Evolutionary conservation across 2,797 vertebrate species (phyloP).

Genomic region (Botia kubotai): DNA sequence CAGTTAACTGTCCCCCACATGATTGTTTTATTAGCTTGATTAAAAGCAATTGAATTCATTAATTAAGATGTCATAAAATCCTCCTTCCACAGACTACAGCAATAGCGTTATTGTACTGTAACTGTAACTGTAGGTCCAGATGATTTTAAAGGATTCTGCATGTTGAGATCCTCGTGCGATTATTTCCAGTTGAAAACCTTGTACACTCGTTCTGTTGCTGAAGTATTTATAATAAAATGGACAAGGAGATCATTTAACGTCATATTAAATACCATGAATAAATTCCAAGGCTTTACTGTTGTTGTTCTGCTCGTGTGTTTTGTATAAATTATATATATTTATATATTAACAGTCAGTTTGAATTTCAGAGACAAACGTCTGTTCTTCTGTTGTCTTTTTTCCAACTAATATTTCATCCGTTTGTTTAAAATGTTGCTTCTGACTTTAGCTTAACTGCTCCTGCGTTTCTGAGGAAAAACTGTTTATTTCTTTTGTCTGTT

Average conservation of each 20-base stretch:
- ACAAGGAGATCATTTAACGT: background rate
- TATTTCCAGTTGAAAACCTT: constrained; percentile 15
- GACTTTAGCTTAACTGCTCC: constrained; percentile 11
- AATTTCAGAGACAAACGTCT: background rate
- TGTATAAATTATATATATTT: constrained; percentile 5
- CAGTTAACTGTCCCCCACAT: background rate
- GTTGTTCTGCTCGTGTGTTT: constrained; percentile 2
- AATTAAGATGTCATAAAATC: constrained; percentile 29
- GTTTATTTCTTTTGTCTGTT: constrained; percentile 38
- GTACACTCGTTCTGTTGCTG: background rate
- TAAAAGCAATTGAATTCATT: constrained; percentile 29
- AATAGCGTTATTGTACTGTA: constrained; percentile 65
- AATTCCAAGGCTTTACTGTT: constrained; percentile 1
- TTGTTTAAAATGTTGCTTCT: constrained; percentile 31
- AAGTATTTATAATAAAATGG: constrained; percentile 12
- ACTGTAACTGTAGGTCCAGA: constrained; percentile 48
- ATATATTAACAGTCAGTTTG: background rate
- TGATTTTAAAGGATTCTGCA: constrained; percentile 40
- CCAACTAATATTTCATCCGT: constrained; percentile 27
- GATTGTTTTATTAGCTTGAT: constrained; percentile 5
- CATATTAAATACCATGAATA: background rate
- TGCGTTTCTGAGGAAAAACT: constrained; percentile 23
- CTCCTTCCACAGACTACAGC: constrained; percentile 63
- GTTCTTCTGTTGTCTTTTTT: constrained; percentile 7
- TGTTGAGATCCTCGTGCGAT: constrained; percentile 20